Percentiles rank a stretch among this genome's conserved stretches.
These are phyloP conservation scores for Prietella phreatophila DNA, from an alignment of 2,113 vertebrate species.

Conservation along the genomic window DNA sequence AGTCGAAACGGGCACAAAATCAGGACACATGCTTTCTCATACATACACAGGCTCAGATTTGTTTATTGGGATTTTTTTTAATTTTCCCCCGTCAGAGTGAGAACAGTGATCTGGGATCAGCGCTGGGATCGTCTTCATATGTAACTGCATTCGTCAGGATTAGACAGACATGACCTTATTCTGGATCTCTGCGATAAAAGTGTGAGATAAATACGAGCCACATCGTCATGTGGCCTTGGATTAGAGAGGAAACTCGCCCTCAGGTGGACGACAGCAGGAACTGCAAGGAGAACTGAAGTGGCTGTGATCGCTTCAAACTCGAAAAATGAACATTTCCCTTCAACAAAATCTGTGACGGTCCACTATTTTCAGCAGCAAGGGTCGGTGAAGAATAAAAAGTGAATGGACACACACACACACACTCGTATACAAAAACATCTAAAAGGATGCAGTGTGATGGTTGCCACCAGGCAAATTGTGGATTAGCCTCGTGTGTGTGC, in stretches of 20 bases:
- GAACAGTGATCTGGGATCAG: neutral
- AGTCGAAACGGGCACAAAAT: constrained; percentile 49
- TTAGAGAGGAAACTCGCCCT: constrained; percentile 53
- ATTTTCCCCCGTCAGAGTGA: neutral
- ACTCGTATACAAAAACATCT: neutral
- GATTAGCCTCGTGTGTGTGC: neutral
- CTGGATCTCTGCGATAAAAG: neutral
- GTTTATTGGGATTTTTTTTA: neutral
- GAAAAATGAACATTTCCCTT: constrained; percentile 8
- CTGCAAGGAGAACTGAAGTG: constrained; percentile 38
- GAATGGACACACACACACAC: neutral
- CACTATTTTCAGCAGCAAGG: constrained; percentile 5
- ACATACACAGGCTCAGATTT: neutral
- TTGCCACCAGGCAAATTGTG: neutral
- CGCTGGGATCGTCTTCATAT: neutral
- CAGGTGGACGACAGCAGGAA: constrained; percentile 59
- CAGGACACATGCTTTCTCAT: neutral
- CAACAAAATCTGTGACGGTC: neutral
- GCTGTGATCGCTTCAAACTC: neutral
- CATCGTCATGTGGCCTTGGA: constrained; percentile 34
- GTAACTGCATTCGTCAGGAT: neutral
- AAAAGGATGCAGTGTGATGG: neutral
- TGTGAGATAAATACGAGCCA: neutral
- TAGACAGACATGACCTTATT: neutral
- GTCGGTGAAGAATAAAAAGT: constrained; percentile 25